A percentile compares a stretch with the other conserved stretches of the same genome.
phyloP scores from a whole-genome alignment of 2,797 vertebrate species.

The Parauchenoglanis punctatus region DNA sequence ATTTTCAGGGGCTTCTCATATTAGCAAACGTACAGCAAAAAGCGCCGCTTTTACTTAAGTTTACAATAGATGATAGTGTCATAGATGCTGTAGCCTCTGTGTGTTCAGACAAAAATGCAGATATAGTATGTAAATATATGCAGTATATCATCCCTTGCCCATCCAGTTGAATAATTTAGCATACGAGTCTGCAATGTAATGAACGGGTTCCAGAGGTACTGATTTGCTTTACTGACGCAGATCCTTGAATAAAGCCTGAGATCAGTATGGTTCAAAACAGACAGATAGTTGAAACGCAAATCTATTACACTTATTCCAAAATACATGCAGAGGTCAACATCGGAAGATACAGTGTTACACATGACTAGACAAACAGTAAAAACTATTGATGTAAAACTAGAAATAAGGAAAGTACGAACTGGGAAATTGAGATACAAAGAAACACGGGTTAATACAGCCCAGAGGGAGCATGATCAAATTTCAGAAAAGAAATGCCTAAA shows the following conservation, averaged over 20 bases:
- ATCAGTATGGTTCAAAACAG: neutral
- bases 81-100: neutral
- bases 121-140: neutral
- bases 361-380: neutral
- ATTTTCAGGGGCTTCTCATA: neutral
- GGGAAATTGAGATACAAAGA: neutral
- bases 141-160: neutral
- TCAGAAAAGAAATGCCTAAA: neutral
- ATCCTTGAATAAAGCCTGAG: neutral
- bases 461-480: neutral
- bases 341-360: neutral
- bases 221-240: neutral
- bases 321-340: neutral
- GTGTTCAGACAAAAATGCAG: neutral
- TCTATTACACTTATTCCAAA: neutral
- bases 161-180: neutral
- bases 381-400: neutral
- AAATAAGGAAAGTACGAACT: neutral
- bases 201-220: neutral
- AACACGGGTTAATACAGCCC: neutral
- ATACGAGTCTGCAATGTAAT: neutral
- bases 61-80: neutral
- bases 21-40: neutral
- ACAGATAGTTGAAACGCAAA: neutral
- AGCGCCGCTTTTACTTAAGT: neutral